phyloP scores from a whole-genome alignment of 1,140 invertebrate species.

The Xylocopa sonorina region DNA sequence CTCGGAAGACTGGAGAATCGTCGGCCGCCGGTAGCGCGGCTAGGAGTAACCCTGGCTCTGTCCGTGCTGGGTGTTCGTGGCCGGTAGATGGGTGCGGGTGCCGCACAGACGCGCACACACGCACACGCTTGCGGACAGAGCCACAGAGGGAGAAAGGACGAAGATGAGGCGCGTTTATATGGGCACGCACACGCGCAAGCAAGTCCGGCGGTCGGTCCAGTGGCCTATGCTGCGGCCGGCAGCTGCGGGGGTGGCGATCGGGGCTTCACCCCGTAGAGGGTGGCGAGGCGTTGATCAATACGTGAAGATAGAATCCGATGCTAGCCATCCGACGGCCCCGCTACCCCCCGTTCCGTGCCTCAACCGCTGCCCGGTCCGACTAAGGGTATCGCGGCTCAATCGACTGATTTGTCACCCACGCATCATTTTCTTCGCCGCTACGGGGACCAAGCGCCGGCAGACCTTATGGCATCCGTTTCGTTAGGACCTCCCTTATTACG shows the following conservation, averaged over 20 bases:
- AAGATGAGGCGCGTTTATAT: conserved; percentile 68
- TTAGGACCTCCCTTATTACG: conserved; percentile 48
- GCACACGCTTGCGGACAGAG: neutral
- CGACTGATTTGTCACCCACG: conserved; percentile 81
- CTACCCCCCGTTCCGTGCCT: conserved; percentile 70
- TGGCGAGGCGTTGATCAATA: conserved; percentile 83
- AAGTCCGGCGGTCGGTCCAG: conserved; percentile 80
- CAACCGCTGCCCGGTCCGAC: conserved; percentile 73
- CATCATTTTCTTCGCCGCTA: conserved; percentile 77
- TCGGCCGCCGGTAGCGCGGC: neutral
- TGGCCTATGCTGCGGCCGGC: conserved; percentile 81
- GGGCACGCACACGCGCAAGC: conserved; percentile 70
- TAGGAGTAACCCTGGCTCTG: conserved; percentile 23
- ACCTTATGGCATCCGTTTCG: conserved; percentile 47
- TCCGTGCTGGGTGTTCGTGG: conserved; percentile 9
- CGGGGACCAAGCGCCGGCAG: neutral
- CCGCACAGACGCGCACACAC: conserved; percentile 23
- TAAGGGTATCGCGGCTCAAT: conserved; percentile 78
- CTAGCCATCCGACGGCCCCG: conserved; percentile 75
- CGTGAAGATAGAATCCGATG: conserved; percentile 83
- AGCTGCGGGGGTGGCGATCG: conserved; percentile 78
- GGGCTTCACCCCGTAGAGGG: conserved; percentile 73
- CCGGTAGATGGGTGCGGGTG: neutral
- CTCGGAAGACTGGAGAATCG: conserved; percentile 13
- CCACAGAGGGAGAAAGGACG: conserved; percentile 55